Percentiles rank a stretch among this genome's conserved stretches.
phyloP scores from a whole-genome alignment of 1,140 invertebrate species.

The Babylonia areolata region DNA sequence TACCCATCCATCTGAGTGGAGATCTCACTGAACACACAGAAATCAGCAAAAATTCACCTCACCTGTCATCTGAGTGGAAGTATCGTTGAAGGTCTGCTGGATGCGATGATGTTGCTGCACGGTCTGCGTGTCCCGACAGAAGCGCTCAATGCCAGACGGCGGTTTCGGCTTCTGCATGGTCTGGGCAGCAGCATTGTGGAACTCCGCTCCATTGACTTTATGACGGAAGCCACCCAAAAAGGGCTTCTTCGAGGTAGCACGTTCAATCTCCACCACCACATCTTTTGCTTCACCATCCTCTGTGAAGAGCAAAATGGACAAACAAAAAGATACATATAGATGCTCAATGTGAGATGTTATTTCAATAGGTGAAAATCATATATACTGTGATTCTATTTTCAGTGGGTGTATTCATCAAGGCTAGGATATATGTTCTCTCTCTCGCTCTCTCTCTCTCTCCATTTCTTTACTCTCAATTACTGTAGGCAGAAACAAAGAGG shows the following conservation, averaged over 20 bases:
- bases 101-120: constrained; percentile 63
- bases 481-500: too few species aligned
- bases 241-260: constrained; percentile 71
- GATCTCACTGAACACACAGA: too few species aligned
- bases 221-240: constrained; percentile 75
- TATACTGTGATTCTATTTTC: too few species aligned
- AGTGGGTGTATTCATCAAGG: too few species aligned
- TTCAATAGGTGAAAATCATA: too few species aligned
- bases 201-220: constrained; percentile 70
- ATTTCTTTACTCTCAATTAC: too few species aligned
- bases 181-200: constrained; percentile 74
- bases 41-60: neutral
- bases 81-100: constrained; percentile 74
- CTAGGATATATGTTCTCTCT: too few species aligned
- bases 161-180: constrained; percentile 69
- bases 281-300: constrained; percentile 68
- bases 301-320: constrained; percentile 44
- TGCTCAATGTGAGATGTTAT: too few species aligned
- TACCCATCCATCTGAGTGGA: too few species aligned
- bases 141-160: constrained; percentile 57
- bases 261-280: constrained; percentile 75
- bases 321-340: too few species aligned
- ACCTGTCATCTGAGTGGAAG: constrained; percentile 76
- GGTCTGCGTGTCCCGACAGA: constrained; percentile 76
- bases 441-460: too few species aligned